Evolutionary conservation across 1,140 invertebrate species (phyloP), one percentile per base, ranked within the genome.

Genomic region (Rhagoletis zephyria): DNA sequence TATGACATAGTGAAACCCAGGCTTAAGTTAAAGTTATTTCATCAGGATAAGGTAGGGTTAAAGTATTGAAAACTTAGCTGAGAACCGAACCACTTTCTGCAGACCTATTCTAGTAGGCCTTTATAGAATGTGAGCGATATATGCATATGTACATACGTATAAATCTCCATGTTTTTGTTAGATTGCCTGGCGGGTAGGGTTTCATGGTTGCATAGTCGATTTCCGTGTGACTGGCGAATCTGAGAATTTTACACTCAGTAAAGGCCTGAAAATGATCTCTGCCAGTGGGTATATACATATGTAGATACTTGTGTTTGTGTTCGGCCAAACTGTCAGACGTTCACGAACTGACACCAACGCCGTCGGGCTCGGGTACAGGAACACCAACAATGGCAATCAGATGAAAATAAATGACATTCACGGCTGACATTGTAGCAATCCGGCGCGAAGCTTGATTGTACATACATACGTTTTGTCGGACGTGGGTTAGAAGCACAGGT

Each of bases 361-460:
- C 51, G 51, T 30, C 30, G 30, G 30, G 30, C 30, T 30, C 30
- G 30, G 30, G 12, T 12, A 60, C 59, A 6, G 63, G 4, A 14
- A 67, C 64, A 40, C 40, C 42, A 16, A 81, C 51, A 81, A 56
- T 56, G 74, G 42, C 74, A 81, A 81, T 81, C 45, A 59, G 56
- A 81, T 81, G 45, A 81, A 81, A 81, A 81, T 81, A 81, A 56
- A 81, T 81, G 48, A 30, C 74, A 81, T 56, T 81, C 74, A 81
- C 74, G 74, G 74, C 16, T 81, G 74, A 81, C 48, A 59, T 56
- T 56, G 48, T 48, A 56, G 7, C 48, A 16, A 45, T 48, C 64
- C 10, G 67, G 67, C 42, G 67, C 42, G 42, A 9, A 42, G 10
- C 16, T 63, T 63, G 61, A 2, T 63, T 63, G 61, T 63, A 14